Percentiles rank a stretch among this genome's conserved stretches.
These are phyloP conservation scores for Pinna nobilis DNA, from an alignment of 1,140 invertebrate genomes.

Conservation along the genomic window DNA sequence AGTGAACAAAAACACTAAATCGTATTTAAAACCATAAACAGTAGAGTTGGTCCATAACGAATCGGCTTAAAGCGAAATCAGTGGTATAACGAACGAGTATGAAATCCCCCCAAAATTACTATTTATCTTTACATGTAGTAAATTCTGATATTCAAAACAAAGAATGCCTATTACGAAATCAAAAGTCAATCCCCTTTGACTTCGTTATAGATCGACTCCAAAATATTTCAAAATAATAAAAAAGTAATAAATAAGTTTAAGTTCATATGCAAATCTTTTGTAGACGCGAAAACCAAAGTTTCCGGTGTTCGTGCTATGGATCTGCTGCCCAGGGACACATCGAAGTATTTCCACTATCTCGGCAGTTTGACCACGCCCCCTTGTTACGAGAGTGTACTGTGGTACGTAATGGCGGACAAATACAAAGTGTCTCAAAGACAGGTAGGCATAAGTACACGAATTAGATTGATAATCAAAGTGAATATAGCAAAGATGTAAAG, in stretches of 20 bases:
- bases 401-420: constrained; percentile 82
- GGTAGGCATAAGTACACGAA: no score
- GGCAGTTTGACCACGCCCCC: constrained; percentile 86
- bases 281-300: constrained; percentile 17
- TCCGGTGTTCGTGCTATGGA: constrained; percentile 12
- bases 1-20: no score
- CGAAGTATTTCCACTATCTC: constrained; percentile 78
- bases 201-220: background rate
- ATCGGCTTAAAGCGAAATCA: no score
- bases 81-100: no score
- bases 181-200: background rate
- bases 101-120: no score
- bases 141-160: no score
- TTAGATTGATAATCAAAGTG: no score
- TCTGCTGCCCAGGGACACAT: constrained; percentile 32
- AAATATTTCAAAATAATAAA: background rate
- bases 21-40: no score
- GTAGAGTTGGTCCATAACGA: no score
- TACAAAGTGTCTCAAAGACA: constrained; percentile 83
- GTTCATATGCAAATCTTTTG: no score
- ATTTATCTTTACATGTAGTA: no score
- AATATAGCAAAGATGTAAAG: no score
- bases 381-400: constrained; percentile 83
- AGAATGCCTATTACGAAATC: background rate
- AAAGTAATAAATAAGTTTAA: background rate